These are phyloP conservation scores for Silurus meridionalis DNA, from an alignment of 2,113 vertebrate species.

Conservation along the genomic window DNA sequence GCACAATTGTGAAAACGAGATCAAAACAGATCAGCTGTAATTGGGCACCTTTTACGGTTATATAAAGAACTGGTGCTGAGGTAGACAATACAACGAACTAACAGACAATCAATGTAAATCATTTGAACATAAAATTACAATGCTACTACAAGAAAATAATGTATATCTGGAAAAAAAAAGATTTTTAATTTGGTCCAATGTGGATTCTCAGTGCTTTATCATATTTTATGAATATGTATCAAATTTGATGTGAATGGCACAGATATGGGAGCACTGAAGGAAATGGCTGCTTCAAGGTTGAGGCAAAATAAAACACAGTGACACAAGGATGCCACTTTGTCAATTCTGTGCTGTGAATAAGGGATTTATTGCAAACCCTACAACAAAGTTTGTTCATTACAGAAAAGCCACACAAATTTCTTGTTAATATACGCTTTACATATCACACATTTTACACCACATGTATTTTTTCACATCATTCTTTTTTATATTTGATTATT, in stretches of 20 bases:
- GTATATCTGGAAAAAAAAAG: background rate
- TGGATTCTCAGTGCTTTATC: conserved; percentile 75
- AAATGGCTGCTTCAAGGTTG: conserved; percentile 40
- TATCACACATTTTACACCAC: background rate
- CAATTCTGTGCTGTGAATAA: conserved; percentile 24
- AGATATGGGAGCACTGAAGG: conserved; percentile 34
- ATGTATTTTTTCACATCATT: background rate
- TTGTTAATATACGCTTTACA: background rate
- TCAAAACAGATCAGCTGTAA: conserved; percentile 78
- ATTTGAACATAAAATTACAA: conserved; percentile 36
- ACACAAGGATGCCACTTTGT: conserved; percentile 36
- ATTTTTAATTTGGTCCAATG: conserved; percentile 72
- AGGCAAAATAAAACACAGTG: conserved; percentile 41
- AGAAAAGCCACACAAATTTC: background rate
- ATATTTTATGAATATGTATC: conserved; percentile 6
- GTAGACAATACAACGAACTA: conserved; percentile 93
- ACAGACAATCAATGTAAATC: conserved; percentile 71
- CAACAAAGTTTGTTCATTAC: background rate
- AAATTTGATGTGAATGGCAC: conserved; percentile 50
- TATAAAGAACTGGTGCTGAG: conserved; percentile 97
- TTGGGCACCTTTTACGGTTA: conserved; percentile 87
- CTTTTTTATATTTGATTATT: background rate
- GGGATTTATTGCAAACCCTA: conserved; percentile 44
- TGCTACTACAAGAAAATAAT: conserved; percentile 19
- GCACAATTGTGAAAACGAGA: conserved; percentile 60